Base-by-base conservation (phyloP, 2,797 vertebrate genomes). In the Podarcis lilfordi region DNA sequence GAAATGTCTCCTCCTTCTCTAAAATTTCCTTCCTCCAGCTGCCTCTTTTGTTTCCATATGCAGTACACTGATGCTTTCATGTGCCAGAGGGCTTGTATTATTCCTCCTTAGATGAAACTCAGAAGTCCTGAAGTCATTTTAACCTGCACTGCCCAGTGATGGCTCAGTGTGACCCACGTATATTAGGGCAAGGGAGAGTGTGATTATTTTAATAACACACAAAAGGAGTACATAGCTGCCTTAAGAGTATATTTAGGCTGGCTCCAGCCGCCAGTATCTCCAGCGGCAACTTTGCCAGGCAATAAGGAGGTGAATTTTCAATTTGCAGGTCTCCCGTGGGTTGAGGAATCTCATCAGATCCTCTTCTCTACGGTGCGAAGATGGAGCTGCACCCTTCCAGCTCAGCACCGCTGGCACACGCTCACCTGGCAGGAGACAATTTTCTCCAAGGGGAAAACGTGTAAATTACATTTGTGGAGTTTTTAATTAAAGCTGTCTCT, bases 271-370 rank as follows among this genome's bases (percentile, higher is more conserved):
- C 87, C 37, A 50, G 80, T 35, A 90, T 74, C 80, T 82, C 84
- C 77, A 88, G 69, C 55, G 88, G 55, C 59, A 75, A 89, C 86
- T 77, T 92, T 61, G 75, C 80, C 83, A 25, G 87, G 85, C 82
- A 94, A 92, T 8, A 10, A 71, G 90, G 93, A 88, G 91, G 72
- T 75, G 61, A 76, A 59, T 88, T 94, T 95, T 94, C 94, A 96
- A 93, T 95, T 95, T 94, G 74, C 93, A 95, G 89, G 82, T 95
- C 87, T 94, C 90, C 82, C 25, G 43, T 79, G 88, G 85, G 76
- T 82, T 91, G 71, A 45, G 86, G 90, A 95, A 92, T 92, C 89
- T 95, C 88, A 93, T 96, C 92, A 93, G 89, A 91, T 85, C 89
- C 86, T 93, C 80, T 89, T 92, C 91, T 8, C 0, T 45, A 32